These are phyloP conservation scores for Ceratosolen solmsi DNA, from an alignment of 1,140 invertebrate species.

Conservation along the genomic window DNA sequence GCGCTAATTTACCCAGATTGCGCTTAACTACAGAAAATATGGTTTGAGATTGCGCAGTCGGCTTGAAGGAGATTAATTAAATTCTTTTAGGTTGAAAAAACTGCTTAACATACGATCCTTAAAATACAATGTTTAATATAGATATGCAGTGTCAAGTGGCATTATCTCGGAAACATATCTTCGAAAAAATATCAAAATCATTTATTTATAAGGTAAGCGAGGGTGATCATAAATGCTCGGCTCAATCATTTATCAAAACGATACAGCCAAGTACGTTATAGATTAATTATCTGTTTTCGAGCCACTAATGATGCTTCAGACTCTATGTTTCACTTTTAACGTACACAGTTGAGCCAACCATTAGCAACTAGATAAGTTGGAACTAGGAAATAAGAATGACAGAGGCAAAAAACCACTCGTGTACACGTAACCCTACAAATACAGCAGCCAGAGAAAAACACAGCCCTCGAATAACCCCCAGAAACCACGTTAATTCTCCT, in stretches of 20 bases:
- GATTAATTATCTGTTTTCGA: background rate
- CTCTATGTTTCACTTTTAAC: background rate
- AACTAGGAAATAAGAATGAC: background rate
- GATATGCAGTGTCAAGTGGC: background rate
- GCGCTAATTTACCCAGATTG: slow-evolving; percentile 22
- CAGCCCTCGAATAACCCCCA: background rate
- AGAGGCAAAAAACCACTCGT: background rate
- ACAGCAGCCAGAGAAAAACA: background rate
- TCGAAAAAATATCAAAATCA: background rate
- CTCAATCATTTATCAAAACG: background rate
- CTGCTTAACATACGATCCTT: background rate
- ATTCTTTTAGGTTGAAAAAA: background rate
- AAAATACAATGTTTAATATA: background rate
- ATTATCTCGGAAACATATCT: background rate
- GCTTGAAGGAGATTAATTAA: background rate
- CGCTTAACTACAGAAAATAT: background rate
- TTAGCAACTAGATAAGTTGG: background rate
- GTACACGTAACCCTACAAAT: background rate
- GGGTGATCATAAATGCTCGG: background rate
- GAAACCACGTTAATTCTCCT: background rate
- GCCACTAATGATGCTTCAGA: background rate
- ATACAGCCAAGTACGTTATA: background rate
- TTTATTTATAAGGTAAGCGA: background rate
- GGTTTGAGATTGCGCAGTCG: no score
- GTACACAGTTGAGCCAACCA: background rate